Evolutionary conservation across 30 jellyfish, hydroid and myxozoan genomes (phyloP).

Genomic region (Chrysaora quinquecirrha): DNA sequence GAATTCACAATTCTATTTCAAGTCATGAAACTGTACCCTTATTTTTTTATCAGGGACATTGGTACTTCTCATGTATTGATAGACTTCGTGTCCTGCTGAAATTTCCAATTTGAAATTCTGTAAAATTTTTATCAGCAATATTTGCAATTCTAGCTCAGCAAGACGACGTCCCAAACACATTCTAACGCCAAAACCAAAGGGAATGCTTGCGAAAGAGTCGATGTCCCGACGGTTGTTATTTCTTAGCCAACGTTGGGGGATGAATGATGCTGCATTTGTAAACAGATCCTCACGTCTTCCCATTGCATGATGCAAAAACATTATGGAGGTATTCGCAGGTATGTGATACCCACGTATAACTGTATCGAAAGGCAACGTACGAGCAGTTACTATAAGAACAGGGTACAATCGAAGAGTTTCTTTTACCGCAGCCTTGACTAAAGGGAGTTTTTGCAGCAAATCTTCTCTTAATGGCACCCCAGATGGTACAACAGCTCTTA

Average conservation of each 20-base stretch:
- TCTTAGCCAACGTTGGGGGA: slow-evolving; percentile 75
- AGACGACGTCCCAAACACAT: too few species aligned
- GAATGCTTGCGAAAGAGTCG: slow-evolving; percentile 58
- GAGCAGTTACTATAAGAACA: slow-evolving; percentile 38
- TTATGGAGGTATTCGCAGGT: slow-evolving; percentile 55
- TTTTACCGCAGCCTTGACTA: too few species aligned
- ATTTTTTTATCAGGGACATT: slow-evolving; percentile 64
- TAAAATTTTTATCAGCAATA: too few species aligned
- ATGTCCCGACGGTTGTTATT: not conserved
- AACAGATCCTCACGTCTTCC: slow-evolving; percentile 66
- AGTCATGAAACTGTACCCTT: slow-evolving; percentile 47
- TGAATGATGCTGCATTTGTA: slow-evolving; percentile 38
- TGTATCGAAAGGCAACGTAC: slow-evolving; percentile 28
- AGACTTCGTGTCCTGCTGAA: slow-evolving; percentile 38
- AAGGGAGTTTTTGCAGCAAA: slow-evolving; percentile 34
- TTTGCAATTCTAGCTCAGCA: too few species aligned
- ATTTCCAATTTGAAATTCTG: not conserved
- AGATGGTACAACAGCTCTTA: not conserved
- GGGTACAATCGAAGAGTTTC: too few species aligned
- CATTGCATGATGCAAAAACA: slow-evolving; percentile 48
- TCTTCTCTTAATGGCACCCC: not conserved
- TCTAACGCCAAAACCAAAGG: too few species aligned
- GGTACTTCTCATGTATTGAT: slow-evolving; percentile 34
- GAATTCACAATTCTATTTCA: too few species aligned
- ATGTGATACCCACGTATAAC: slow-evolving; percentile 66